These are phyloP conservation scores for Dasypogon diadema DNA, from an alignment of 2,888 invertebrate genomes.

Conservation along the genomic window DNA sequence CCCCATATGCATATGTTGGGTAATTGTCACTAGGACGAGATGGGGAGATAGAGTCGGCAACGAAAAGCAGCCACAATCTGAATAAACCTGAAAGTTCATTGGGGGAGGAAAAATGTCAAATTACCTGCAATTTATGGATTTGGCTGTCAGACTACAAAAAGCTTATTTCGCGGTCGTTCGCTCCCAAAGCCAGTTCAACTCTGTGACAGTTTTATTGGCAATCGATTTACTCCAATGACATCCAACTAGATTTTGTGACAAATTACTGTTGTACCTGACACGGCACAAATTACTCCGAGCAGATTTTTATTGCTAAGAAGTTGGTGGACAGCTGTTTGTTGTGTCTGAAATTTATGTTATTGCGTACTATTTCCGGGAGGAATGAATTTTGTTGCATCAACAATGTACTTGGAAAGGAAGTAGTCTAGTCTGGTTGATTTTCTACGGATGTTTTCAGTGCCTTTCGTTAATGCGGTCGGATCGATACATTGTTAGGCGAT, in stretches of 20 bases:
- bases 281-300: slow-evolving; percentile 11
- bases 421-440: no score
- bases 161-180: slow-evolving; percentile 5
- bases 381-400: no score
- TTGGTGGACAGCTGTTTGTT: no score
- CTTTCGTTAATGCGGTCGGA: no score
- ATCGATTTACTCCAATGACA: slow-evolving; percentile 19
- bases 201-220: slow-evolving; percentile 28
- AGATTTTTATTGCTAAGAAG: not conserved
- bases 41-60: no score
- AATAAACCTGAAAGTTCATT: not conserved
- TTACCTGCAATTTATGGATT: slow-evolving; percentile 17
- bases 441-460: no score
- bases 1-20: no score
- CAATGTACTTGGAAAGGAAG: no score
- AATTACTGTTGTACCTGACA: slow-evolving; percentile 30
- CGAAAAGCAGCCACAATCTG: not conserved
- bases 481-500: no score
- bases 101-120: not conserved
- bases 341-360: no score
- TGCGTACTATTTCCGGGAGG: no score
- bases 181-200: not conserved
- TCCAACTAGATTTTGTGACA: slow-evolving; percentile 37
- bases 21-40: no score
- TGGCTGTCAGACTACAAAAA: not conserved